Evolutionary conservation across 2,113 vertebrate species (phyloP).

Genomic region (Chaenocephalus aceratus): DNA sequence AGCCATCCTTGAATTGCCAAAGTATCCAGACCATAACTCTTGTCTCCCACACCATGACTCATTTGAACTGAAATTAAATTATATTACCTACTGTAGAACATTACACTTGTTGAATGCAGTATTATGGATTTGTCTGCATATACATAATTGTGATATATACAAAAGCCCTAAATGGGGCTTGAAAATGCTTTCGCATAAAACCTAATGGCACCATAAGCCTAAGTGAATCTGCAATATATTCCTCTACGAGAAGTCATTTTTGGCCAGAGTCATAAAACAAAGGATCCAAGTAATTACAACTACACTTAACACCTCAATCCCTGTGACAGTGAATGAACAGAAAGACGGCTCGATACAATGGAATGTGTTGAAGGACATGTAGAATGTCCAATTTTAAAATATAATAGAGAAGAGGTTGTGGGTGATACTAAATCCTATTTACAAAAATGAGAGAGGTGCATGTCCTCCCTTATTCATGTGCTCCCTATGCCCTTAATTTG

Average conservation of each 20-base stretch:
- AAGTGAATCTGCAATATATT: conserved; percentile 62
- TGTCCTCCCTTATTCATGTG: conserved; percentile 35
- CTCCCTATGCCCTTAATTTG: conserved; percentile 66
- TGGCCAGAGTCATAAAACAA: conserved; percentile 63
- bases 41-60: not conserved
- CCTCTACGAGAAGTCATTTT: conserved; percentile 53
- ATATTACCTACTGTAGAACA: conserved; percentile 1
- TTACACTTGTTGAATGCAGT: conserved; percentile 39
- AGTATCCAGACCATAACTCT: not conserved
- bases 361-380: conserved; percentile 39
- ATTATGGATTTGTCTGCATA: conserved; percentile 44
- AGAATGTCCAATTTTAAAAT: conserved; percentile 14
- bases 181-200: conserved; percentile 71
- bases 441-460: conserved; percentile 21
- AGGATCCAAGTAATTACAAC: conserved; percentile 68
- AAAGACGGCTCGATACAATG: conserved; percentile 1
- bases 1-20: not conserved
- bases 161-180: conserved; percentile 66
- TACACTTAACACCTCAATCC: conserved; percentile 21
- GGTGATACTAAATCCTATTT: conserved; percentile 28
- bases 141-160: conserved; percentile 67
- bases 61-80: conserved; percentile 2
- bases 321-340: conserved; percentile 11
- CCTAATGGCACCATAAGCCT: conserved; percentile 63
- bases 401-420: conserved; percentile 20